Conservation (phyloP, 1,140 invertebrate species). For the Lasioglossum baleicum region DNA sequence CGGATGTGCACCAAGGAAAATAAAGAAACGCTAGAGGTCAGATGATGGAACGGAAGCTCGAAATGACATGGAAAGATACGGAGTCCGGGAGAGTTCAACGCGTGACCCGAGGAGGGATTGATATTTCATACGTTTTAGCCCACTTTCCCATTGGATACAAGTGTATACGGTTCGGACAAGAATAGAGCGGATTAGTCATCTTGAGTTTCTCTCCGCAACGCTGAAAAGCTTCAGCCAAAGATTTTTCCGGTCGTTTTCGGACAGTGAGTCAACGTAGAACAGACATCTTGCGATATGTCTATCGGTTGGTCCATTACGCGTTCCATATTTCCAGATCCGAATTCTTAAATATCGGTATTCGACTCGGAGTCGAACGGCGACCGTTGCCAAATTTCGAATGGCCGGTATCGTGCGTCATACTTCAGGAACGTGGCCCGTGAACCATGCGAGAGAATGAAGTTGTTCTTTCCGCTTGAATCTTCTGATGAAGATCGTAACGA, state of each 20-base stretch:
- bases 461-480: not conserved
- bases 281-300: not conserved
- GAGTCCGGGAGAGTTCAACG: slow-evolving; percentile 31
- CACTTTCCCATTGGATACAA: slow-evolving; percentile 62
- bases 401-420: not conserved
- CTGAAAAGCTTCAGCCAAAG: slow-evolving; percentile 49
- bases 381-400: not conserved
- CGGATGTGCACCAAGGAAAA: no score
- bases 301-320: not conserved
- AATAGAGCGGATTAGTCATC: slow-evolving; percentile 65
- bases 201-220: slow-evolving; percentile 43
- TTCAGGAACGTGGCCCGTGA: no score
- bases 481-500: no score
- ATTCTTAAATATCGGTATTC: not conserved
- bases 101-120: slow-evolving; percentile 28
- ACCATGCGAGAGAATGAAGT: no score
- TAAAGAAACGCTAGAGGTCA: no score
- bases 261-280: slow-evolving; percentile 46
- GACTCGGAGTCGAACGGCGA: not conserved
- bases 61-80: no score
- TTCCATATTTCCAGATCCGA: not conserved
- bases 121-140: slow-evolving; percentile 56
- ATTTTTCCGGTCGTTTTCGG: slow-evolving; percentile 55
- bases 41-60: slow-evolving; percentile 8
- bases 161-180: slow-evolving; percentile 53